These are phyloP conservation scores for Perithous albicinctus DNA, from an alignment of 2,888 invertebrate species.

Conservation along the genomic window DNA sequence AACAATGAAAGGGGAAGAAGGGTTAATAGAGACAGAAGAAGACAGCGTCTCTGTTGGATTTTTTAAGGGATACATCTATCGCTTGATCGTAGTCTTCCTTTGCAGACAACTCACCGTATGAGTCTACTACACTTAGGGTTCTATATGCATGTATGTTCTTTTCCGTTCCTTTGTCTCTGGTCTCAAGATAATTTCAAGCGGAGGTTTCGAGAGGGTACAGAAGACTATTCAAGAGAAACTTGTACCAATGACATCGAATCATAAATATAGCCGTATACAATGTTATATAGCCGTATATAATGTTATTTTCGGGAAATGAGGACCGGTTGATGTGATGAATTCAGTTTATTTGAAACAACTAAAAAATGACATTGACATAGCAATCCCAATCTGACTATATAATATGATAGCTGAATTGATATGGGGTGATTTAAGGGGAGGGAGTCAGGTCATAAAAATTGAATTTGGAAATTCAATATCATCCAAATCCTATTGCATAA, in stretches of 20 bases:
- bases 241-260: background rate
- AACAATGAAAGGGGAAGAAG: slow-evolving; percentile 37
- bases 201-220: slow-evolving; percentile 18
- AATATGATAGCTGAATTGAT: too few species aligned
- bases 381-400: too few species aligned
- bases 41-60: slow-evolving; percentile 35
- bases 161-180: slow-evolving; percentile 35
- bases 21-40: slow-evolving; percentile 19
- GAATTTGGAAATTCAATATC: too few species aligned
- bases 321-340: too few species aligned
- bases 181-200: slow-evolving; percentile 32
- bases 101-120: slow-evolving; percentile 18
- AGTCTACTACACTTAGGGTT: background rate
- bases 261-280: too few species aligned
- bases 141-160: background rate
- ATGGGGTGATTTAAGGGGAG: too few species aligned
- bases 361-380: too few species aligned
- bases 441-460: too few species aligned
- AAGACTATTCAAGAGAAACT: background rate
- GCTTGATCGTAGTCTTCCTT: slow-evolving; percentile 24
- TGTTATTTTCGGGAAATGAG: too few species aligned
- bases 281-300: too few species aligned
- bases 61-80: slow-evolving; percentile 42
- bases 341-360: too few species aligned
- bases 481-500: too few species aligned